Evolutionary conservation across 2,797 vertebrate genomes (phyloP), one percentile per base, ranked within the genome.

Genomic region (Falco berigora): DNA sequence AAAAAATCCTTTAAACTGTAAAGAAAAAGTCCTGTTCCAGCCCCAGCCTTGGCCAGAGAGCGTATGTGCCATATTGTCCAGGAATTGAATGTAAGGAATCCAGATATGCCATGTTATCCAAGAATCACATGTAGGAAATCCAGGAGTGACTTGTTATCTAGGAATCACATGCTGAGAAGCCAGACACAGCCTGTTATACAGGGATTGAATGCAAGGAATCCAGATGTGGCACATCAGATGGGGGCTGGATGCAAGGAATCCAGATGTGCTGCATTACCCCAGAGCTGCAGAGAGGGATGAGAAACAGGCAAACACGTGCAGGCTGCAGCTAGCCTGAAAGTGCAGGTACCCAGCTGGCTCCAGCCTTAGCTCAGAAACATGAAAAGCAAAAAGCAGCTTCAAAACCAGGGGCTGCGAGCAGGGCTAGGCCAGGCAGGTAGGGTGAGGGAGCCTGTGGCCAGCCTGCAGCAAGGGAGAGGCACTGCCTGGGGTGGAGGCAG

Each of bases 141-240:
- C 96, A 96, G 96, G 79, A 95, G 89, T 96, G 94, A 94, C 92
- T 95, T 85, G 89, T 96, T 97, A 96, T 97, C 96, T 96, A 95
- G 96, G 94, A 96, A 96, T 96, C 91, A 90, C 87, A 94, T 53
- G 89, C 87, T 77, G 89, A 75, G 82, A 89, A 96, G 92, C 91
- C 95, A 96, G 96, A 96, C 72, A 52, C 34, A 80, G 87, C 72
- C 85, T 86, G 79, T 94, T 92, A 94, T 87, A 95, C 79, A 14
- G 53, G 8, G 18, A n/a, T 68, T 80, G 85, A 92, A 94, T 95
- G 95, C 76, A 80, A 96, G 89, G 92, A 96, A 95, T 96, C 96
- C 96, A 97, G 92, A 96, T 96, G 96, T 88, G 72, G 87, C 87
- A 94, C 89, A 88, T 87, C 87, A 79, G 82, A 49, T 30, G 34